phyloP scores from a whole-genome alignment of 2,113 vertebrate genomes.

The Scortum barcoo region DNA sequence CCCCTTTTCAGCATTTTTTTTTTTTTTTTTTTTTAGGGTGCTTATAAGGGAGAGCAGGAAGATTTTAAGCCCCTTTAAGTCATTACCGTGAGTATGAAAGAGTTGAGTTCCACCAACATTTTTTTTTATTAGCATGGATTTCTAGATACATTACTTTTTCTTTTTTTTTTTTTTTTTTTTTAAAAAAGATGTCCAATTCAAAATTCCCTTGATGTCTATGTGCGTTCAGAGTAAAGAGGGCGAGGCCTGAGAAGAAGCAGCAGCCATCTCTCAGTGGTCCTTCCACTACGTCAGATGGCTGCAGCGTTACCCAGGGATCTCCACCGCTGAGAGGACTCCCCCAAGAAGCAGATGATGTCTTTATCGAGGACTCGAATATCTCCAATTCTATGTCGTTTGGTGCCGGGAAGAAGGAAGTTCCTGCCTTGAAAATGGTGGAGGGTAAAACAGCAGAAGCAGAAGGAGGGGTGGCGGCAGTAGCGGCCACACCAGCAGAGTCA shows the following conservation, averaged over 20 bases:
- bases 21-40: conserved; percentile 78
- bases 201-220: neutral
- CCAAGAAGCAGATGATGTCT: conserved; percentile 74
- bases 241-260: conserved; percentile 56
- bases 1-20: neutral
- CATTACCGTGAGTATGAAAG: conserved; percentile 86
- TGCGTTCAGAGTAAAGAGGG: conserved; percentile 60
- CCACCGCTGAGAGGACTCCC: conserved; percentile 41
- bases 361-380: conserved; percentile 79
- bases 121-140: neutral
- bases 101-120: neutral
- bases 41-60: conserved; percentile 90
- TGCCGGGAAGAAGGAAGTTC: conserved; percentile 82
- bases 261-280: neutral
- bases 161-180: neutral
- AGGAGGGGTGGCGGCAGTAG: conserved; percentile 62
- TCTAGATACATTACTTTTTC: neutral
- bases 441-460: neutral
- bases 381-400: conserved; percentile 80
- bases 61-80: conserved; percentile 83
- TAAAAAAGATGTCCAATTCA: neutral
- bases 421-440: conserved; percentile 70
- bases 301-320: conserved; percentile 61
- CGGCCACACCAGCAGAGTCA: conserved; percentile 65
- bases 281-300: conserved; percentile 9